Base-by-base conservation (phyloP, 1,140 invertebrate species). In the Heliconius hewitsoni region DNA sequence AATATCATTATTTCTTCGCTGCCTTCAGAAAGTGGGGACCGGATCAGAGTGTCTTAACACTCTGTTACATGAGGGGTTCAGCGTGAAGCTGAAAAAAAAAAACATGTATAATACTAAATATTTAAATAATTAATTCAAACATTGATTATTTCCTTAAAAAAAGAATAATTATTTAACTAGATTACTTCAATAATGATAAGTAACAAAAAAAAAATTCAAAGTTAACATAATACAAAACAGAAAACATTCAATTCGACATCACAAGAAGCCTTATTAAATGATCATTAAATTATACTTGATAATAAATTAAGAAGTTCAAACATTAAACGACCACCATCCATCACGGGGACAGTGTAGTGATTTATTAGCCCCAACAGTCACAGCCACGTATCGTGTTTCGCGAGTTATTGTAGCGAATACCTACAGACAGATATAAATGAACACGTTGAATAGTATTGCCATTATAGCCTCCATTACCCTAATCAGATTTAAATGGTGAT, bases 341-440 rank as follows among this genome's bases (percentile, higher is more conserved):
- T 66, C 60, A 66, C 11, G 23, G 9, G 9, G 60, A 66, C 60
- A 66, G 60, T 13, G 60, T 8, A 37, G 71, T 71, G 71, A 71
- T 71, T 71, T 71, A 71, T 71, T 71, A 71, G 9, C 71, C 30
- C 1, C 13, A 66, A 27, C 27, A 23, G 57, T 60, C 57, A 60
- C 57, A 60, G 71, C 37, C 19, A 2, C 71, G 76, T 77, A 77
- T 77, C 70, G 42, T 55, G 50, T 77, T 77, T 72, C 76, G 66
- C 70, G 76, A 71, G 66, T 30, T 70, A 77, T 71, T 77, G 70
- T 77, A 27, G 46, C 46, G 70, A 71, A 19, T 70, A 77, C 70
- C 23, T 77, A 46, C 42, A 46, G 70, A 77, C 60, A 55, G 66
- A 71, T 37, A 71, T 77, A 52, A 77, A 77, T 77, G 23, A 52